phyloP scores from a whole-genome alignment of 2,113 vertebrate genomes.

The Suricata suricatta region DNA sequence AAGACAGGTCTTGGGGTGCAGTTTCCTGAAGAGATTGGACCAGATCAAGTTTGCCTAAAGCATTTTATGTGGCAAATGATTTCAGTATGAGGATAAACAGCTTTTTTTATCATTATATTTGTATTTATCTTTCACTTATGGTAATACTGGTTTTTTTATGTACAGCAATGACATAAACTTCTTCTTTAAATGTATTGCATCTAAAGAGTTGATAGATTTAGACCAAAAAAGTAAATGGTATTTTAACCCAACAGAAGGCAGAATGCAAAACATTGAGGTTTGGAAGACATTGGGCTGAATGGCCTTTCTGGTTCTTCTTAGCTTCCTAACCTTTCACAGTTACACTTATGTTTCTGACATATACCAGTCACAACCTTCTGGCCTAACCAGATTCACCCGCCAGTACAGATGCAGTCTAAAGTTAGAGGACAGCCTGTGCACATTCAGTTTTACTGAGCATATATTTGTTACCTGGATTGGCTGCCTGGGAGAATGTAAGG shows the following conservation, averaged over 20 bases:
- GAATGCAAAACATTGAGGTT: neutral
- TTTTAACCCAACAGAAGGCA: neutral
- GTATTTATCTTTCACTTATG: neutral
- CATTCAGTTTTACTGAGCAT: neutral
- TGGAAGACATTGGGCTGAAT: neutral
- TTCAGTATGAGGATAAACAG: neutral
- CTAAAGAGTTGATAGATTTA: slow-evolving; percentile 17
- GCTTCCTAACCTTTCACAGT: neutral
- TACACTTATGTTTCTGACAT: neutral
- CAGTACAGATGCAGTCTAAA: neutral
- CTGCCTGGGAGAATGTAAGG: neutral
- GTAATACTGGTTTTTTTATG: slow-evolving; percentile 8
- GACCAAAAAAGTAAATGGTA: neutral
- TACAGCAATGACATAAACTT: neutral
- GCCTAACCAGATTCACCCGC: neutral
- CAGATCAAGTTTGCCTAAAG: neutral
- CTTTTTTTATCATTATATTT: neutral
- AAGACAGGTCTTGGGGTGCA: neutral
- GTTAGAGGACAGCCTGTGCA: neutral
- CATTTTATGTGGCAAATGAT: neutral
- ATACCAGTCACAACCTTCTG: neutral
- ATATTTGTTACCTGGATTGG: neutral
- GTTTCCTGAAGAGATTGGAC: neutral
- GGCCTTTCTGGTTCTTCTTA: neutral
- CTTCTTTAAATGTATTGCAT: neutral